Conservation (phyloP, 1,140 invertebrate genomes). For the Phocides pigmalion region DNA sequence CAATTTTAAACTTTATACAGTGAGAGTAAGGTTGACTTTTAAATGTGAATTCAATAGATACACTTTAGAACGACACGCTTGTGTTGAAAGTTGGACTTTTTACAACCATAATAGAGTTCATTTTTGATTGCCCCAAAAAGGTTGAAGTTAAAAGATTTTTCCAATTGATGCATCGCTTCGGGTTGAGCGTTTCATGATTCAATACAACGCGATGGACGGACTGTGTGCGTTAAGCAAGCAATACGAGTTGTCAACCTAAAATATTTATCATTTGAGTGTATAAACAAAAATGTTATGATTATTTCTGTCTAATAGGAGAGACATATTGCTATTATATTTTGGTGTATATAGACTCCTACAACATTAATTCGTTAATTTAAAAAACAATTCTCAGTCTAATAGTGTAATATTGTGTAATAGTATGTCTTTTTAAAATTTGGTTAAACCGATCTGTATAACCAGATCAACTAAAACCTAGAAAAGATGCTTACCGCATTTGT, state of each 20-base stretch:
- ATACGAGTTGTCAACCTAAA: neutral
- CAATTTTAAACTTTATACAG: constrained; percentile 1
- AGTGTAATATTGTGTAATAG: no score
- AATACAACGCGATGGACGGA: constrained; percentile 27
- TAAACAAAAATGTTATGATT: no score
- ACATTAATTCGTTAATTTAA: no score
- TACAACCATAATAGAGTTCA: neutral
- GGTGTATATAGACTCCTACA: no score
- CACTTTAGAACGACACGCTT: neutral
- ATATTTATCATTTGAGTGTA: no score
- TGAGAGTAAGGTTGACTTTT: constrained; percentile 2
- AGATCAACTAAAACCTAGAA: no score
- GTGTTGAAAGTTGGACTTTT: constrained; percentile 2
- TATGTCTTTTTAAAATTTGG: no score
- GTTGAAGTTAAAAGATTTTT: constrained; percentile 31
- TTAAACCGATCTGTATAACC: no score
- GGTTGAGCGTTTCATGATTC: constrained; percentile 33
- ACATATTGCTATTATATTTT: no score
- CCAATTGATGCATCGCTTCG: constrained; percentile 31
- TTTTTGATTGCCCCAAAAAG: neutral
- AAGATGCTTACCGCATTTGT: no score
- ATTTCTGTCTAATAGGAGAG: no score
- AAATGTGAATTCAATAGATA: constrained; percentile 14
- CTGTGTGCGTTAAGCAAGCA: constrained; percentile 1
- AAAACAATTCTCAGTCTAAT: no score